Evolutionary conservation across 2,888 invertebrate genomes (phyloP).

Genomic region (Agelastica alni): DNA sequence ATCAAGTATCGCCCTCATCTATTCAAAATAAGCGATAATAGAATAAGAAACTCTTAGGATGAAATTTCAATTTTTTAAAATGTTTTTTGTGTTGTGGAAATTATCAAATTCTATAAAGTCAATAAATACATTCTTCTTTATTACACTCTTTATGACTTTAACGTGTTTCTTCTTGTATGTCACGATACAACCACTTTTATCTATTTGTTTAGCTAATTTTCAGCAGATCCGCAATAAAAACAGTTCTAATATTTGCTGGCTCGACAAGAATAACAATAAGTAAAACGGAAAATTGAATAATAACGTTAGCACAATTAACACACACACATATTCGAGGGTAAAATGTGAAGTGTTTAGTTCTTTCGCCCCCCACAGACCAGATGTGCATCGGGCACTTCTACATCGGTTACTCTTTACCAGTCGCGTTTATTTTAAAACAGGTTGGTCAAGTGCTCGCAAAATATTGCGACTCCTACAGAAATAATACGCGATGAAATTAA

Average conservation of each 20-base stretch:
- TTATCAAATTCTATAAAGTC: no score
- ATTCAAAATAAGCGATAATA: no score
- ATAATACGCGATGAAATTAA: conserved; percentile 27
- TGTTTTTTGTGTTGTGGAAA: no score
- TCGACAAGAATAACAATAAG: conserved; percentile 6
- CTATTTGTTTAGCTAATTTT: no score
- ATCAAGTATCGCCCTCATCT: no score
- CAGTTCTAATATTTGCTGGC: neutral
- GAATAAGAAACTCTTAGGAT: no score
- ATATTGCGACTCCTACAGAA: conserved; percentile 24
- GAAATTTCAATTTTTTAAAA: no score
- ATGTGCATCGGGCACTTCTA: conserved; percentile 42
- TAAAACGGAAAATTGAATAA: conserved; percentile 23
- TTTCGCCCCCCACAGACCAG: conserved; percentile 37
- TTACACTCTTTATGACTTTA: no score
- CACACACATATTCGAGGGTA: conserved; percentile 26
- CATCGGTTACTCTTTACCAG: conserved; percentile 22
- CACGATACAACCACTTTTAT: no score
- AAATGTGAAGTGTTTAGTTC: conserved; percentile 41
- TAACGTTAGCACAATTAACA: conserved; percentile 27
- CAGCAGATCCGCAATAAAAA: no score
- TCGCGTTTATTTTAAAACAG: conserved; percentile 44
- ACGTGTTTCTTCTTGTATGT: no score
- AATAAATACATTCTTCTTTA: no score
- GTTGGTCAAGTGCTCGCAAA: conserved; percentile 41